Conservation (phyloP, 2,797 vertebrate genomes). For the Parotocinclus haroldoi region DNA sequence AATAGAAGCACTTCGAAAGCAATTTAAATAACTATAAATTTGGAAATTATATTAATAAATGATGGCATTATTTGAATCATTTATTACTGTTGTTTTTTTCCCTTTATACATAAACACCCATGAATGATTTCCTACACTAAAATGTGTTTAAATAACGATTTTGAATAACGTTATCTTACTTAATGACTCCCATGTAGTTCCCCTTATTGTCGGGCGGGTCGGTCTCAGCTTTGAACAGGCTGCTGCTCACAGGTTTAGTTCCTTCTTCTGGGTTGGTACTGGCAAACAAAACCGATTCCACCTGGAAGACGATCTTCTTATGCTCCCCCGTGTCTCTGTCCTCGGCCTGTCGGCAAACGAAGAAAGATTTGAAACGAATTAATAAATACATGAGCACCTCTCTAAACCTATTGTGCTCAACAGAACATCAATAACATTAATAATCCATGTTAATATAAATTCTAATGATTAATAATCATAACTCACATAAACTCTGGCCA, state of each 20-base stretch:
- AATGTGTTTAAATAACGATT: too few species aligned
- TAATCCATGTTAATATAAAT: not conserved
- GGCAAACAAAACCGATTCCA: conserved; percentile 64
- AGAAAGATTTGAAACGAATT: not conserved
- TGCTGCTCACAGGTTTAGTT: fast-evolving
- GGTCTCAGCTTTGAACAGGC: conserved; percentile 65
- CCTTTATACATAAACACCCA: too few species aligned
- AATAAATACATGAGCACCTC: not conserved
- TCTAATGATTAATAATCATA: not conserved
- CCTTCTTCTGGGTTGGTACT: conserved; percentile 21
- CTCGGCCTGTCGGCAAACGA: conserved; percentile 72
- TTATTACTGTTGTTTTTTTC: too few species aligned
- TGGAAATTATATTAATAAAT: too few species aligned
- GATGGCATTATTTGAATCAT: too few species aligned
- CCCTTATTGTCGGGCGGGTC: conserved; percentile 47
- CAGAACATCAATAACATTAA: too few species aligned
- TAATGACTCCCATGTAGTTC: conserved; percentile 72
- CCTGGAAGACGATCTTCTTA: conserved; percentile 68
- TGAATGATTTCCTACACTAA: too few species aligned
- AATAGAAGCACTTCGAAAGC: too few species aligned
- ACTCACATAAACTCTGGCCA: conserved; percentile 77
- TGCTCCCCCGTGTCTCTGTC: conserved; percentile 76
- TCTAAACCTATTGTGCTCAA: too few species aligned
- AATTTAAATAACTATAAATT: too few species aligned
- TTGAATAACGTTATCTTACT: conserved; percentile 63